Evolutionary conservation across 2,113 vertebrate genomes (phyloP), one percentile per base, ranked within the genome.

Genomic region (Thamnophis sirtalis): DNA sequence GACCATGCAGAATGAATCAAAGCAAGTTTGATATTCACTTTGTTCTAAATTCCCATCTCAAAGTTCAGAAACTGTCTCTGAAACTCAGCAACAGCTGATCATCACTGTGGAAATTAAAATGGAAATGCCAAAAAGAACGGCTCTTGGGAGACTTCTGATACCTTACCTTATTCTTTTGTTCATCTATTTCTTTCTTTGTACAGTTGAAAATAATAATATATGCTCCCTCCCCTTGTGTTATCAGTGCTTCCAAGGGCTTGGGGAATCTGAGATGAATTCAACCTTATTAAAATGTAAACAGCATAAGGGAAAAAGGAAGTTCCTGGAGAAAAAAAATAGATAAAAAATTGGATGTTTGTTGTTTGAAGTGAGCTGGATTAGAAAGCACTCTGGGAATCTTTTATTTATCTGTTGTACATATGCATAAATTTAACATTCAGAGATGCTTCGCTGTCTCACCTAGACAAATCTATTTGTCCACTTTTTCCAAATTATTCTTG

Each of bases 31-130:
- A 9, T n/a, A 17, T 24, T 53, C 85, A 56, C 43, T 94, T 92
- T 91, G 48, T 91, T 94, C 95, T 91, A 4, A 7, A 63, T 91
- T 88, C 3, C 0, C 10, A 54, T 91, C 0, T 50, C 49, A 90
- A 50, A 87, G 91, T 92, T 94, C 86, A 91, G 4, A 90, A 0
- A 0, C 0, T 0, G 4, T 93, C 56, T 84, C 11, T 49, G 92
- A 92, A 80, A 80, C 33, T 43, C 0, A 24, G 68, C 92, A 90
- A 93, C 50, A 80, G 15, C 0, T 21, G 80, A 10, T 0, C 63
- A 80, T 91, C 49, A 91, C 3, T n/a, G 17, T 92, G 4, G 9
- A 92, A 94, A 93, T 92, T 28, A 93, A 89, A 43, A 17, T 50
- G 43, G 89, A 95, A 93, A 9, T 1, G 0, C n/a, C 84, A 60